Conservation (phyloP, 2,113 vertebrate genomes). For the Melanerpes aurifrons region DNA sequence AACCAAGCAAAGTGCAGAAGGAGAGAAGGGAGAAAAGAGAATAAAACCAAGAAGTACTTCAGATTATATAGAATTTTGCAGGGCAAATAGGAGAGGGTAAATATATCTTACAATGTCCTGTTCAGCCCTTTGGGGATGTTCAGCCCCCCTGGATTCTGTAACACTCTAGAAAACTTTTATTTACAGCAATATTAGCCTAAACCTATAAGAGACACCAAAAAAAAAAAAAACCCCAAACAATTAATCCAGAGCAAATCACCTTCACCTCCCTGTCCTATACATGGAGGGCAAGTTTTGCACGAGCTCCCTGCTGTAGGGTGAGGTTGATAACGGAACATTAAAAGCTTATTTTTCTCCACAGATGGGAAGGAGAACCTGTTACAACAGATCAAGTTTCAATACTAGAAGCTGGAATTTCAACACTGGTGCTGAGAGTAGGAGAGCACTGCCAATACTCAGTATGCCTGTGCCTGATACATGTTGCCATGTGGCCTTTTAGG, state of each 20-base stretch:
- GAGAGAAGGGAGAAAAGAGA: no score
- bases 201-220: neutral
- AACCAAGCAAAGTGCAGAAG: no score
- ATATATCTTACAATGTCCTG: no score
- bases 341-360: rapidly evolving
- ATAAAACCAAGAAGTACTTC: no score
- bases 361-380: neutral
- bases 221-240: no score
- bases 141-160: no score
- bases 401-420: neutral
- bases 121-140: no score
- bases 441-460: neutral
- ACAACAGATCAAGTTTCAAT: neutral
- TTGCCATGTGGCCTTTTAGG: neutral
- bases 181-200: no score
- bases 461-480: neutral
- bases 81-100: no score
- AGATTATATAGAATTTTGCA: no score
- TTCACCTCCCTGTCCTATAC: neutral
- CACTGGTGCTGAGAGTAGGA: rapidly evolving
- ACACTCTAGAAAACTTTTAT: no score
- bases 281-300: neutral
- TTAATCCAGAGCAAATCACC: neutral
- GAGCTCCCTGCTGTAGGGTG: neutral
- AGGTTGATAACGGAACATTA: rapidly evolving